phyloP scores from a whole-genome alignment of 2,888 invertebrate genomes.

The Plemyria rubiginata region DNA sequence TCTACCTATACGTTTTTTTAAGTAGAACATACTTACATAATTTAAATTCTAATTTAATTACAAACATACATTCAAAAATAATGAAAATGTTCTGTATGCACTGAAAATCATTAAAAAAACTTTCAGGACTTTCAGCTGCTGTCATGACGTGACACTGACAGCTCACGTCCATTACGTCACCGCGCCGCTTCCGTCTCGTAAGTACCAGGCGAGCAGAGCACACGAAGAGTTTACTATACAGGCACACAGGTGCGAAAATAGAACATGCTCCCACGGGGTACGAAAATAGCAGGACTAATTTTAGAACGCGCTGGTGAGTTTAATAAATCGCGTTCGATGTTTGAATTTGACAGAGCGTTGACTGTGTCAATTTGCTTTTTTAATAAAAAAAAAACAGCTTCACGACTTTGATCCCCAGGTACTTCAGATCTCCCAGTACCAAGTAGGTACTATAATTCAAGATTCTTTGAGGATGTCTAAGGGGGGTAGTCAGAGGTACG shows the following conservation, averaged over 20 bases:
- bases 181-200: slow-evolving; percentile 68
- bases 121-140: slow-evolving; percentile 50
- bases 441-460: no score
- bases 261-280: slow-evolving; percentile 67
- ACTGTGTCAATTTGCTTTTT: slow-evolving; percentile 12
- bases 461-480: no score
- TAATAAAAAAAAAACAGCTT: no score
- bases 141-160: slow-evolving; percentile 70
- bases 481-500: no score
- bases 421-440: no score
- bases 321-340: slow-evolving; percentile 35
- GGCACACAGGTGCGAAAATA: slow-evolving; percentile 70
- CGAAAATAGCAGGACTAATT: slow-evolving; percentile 64
- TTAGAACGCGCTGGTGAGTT: slow-evolving; percentile 50
- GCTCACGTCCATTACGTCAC: slow-evolving; percentile 80
- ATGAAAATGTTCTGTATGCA: no score
- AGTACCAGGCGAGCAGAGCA: slow-evolving; percentile 73
- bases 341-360: slow-evolving; percentile 27
- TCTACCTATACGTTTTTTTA: no score
- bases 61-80: no score
- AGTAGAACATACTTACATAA: no score
- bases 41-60: no score
- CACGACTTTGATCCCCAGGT: no score
- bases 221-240: slow-evolving; percentile 48
- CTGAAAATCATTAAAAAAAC: background rate